phyloP scores from a whole-genome alignment of 2,888 invertebrate genomes.

The Sepioteuthis lessoniana region DNA sequence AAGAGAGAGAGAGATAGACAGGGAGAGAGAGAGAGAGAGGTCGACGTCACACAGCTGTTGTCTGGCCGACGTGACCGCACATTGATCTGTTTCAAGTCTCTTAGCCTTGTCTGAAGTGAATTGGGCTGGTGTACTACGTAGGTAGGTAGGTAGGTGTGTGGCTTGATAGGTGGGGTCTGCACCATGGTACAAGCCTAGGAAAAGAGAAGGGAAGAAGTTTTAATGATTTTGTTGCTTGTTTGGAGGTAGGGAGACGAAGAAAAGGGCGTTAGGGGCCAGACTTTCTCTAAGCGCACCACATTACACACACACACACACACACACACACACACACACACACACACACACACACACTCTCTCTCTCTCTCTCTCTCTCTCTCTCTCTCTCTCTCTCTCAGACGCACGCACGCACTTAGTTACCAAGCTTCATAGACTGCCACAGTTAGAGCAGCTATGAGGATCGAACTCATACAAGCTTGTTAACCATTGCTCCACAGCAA shows the following conservation, averaged over 20 bases:
- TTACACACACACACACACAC: not conserved
- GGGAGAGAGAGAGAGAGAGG: not conserved
- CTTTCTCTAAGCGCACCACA: not conserved
- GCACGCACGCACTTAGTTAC: not conserved
- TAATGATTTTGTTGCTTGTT: not conserved
- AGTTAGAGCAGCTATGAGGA: not conserved
- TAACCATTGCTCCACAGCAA: not conserved
- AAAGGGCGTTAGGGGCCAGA: not conserved
- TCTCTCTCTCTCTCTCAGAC: not conserved
- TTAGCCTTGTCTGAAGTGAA: not conserved
- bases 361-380: no score
- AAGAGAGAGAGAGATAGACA: not conserved
- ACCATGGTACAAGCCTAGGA: not conserved
- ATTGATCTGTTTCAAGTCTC: not conserved
- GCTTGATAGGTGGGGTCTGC: not conserved
- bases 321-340: no score
- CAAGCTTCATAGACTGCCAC: not conserved
- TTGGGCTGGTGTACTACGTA: not conserved
- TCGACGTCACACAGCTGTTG: conserved; percentile 9
- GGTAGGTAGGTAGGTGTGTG: not conserved
- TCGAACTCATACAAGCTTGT: not conserved
- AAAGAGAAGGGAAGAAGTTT: not conserved
- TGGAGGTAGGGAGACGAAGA: not conserved
- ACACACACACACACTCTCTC: no score
- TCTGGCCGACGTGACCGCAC: conserved; percentile 15